Base-by-base conservation (phyloP, 1,140 invertebrate genomes). In the Drosophila kikkawai region DNA sequence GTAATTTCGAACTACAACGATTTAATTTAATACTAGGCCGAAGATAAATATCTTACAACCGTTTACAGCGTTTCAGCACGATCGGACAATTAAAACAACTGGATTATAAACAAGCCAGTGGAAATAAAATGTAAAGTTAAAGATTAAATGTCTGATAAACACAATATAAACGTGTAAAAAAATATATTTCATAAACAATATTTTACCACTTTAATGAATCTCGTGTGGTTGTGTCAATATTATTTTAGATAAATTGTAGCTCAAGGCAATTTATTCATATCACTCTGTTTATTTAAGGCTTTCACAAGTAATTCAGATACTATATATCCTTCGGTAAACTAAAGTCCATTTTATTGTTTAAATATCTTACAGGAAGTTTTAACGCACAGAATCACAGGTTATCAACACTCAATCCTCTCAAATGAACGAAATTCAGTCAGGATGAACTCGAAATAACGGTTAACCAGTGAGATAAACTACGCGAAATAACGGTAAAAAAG, bases 41-140 rank as follows among this genome's bases (percentile, higher is more conserved):
- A 5, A 32, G 47, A 50, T 41, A 64, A 34, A 17, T 26, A 42
- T 44, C 22, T 36, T 26, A 19, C 8, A 32, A 19, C 15, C 9
- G 17, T 55, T 37, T 41, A 56, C 36, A 34, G 13, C 7, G 22
- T 22, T 65, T 68, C 13, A 67, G 44, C 61, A 64, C 61, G 61
- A 64, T 64, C 61, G 9, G 26, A 22, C 15, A 55, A 42, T 41
- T 64, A n/a, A 57, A 39, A 26, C 12, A 57, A 41, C 19, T 26
- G 4, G 53, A 19, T 5, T 17, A 57, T 44, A 26, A 56, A 42
- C 11, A 42, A 42, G 13, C 5, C 3, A n/a, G 36, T 41, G 15
- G 15, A 57, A 41, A 57, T 26, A n/a, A 2, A 57, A 39, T 26
- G 19, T 55, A 22, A 37, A 39, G 34, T 22, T 55, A 55, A 39